Percentiles rank a stretch among this genome's conserved stretches.
Evolutionary conservation across 2,113 vertebrate genomes (phyloP).

Genomic region (Takifugu bimaculatus): DNA sequence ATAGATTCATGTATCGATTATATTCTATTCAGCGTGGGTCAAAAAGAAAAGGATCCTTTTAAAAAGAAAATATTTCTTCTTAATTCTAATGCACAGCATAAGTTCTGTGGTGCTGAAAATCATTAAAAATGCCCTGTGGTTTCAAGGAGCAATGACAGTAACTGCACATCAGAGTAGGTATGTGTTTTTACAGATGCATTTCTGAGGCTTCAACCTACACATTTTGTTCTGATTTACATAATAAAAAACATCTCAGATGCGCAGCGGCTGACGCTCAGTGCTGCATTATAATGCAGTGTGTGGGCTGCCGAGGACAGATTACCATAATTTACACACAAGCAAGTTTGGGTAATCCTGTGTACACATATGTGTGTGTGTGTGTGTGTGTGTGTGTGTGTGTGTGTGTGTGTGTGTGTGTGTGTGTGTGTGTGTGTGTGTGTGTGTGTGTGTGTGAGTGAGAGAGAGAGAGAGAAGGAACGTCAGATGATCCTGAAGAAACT

Average conservation of each 20-base stretch:
- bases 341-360: slow-evolving; percentile 14
- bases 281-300: slow-evolving; percentile 13
- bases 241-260: not conserved
- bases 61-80: too few relatives aligned
- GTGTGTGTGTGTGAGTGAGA: not conserved
- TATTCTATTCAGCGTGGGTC: too few relatives aligned
- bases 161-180: not conserved
- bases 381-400: not conserved
- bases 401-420: not conserved
- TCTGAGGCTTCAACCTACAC: not conserved
- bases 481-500: too few relatives aligned
- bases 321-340: slow-evolving; percentile 26
- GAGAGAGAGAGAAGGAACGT: too few relatives aligned
- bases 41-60: too few relatives aligned
- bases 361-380: not conserved
- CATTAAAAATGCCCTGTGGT: too few relatives aligned
- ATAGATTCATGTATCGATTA: too few relatives aligned
- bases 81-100: too few relatives aligned
- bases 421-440: not conserved
- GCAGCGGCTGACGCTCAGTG: slow-evolving; percentile 1
- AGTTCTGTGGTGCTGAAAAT: too few relatives aligned
- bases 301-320: slow-evolving; percentile 31
- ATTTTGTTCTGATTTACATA: not conserved
- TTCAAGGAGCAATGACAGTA: too few relatives aligned
- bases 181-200: slow-evolving; percentile 4